A percentile compares a stretch with the other conserved stretches of the same genome.
Conservation (phyloP, 2,113 vertebrate genomes). For the Calidris pugnax region DNA sequence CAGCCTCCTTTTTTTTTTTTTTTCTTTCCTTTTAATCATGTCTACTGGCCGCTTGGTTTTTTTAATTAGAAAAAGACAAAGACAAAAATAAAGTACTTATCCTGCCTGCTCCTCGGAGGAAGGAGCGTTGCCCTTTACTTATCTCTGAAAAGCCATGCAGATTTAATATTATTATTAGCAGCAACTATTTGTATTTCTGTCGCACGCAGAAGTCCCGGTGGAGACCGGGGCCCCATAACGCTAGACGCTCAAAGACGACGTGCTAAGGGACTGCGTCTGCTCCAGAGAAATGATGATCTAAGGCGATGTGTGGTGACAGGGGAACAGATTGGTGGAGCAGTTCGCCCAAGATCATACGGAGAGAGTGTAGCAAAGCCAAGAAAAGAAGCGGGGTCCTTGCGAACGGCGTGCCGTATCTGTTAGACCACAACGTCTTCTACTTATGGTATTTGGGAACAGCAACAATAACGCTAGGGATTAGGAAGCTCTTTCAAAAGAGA, state of each 20-base stretch:
- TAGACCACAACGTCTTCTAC: background rate
- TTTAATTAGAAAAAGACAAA: conserved; percentile 38
- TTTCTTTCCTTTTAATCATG: background rate
- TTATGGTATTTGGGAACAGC: background rate
- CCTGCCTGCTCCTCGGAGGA: background rate
- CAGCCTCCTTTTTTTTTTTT: background rate
- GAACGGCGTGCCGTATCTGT: accelerated
- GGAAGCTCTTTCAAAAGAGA: background rate
- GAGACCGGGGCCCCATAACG: background rate
- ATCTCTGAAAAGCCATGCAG: conserved; percentile 27
- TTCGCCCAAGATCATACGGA: conserved; percentile 25
- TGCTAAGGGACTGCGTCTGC: conserved; percentile 15
- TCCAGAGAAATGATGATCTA: conserved; percentile 50
- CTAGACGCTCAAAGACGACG: background rate
- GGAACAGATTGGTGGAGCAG: conserved; percentile 41
- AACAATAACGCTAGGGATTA: background rate
- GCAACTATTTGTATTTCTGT: conserved; percentile 32
- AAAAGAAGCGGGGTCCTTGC: background rate
- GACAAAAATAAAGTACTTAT: conserved; percentile 46
- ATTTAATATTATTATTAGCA: conserved; percentile 47
- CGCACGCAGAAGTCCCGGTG: background rate
- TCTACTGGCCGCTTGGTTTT: background rate
- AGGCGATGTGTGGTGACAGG: conserved; percentile 8
- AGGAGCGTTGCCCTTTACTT: conserved; percentile 41
- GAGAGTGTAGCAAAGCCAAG: background rate